These are phyloP conservation scores for Actinia tenebrosa DNA, from an alignment of 64 coral and sea anemone genomes.

Conservation along the genomic window DNA sequence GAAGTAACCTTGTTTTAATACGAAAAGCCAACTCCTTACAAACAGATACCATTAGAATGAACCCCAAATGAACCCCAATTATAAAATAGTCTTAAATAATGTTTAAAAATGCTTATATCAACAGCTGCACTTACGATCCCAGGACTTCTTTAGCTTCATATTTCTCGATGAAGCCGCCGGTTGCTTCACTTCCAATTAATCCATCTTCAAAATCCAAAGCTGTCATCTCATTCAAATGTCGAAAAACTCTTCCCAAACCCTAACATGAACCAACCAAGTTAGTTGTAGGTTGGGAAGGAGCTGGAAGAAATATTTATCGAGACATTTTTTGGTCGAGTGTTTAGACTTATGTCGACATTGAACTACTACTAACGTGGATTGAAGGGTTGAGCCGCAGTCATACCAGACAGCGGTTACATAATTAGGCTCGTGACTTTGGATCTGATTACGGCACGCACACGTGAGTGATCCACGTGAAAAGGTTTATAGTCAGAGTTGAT, in stretches of 20 bases:
- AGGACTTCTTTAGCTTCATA: constrained; percentile 56
- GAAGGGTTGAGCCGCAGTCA: neutral
- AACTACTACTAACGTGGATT: neutral
- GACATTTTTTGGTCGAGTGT: neutral
- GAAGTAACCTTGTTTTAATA: neutral
- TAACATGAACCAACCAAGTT: neutral
- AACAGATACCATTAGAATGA: neutral
- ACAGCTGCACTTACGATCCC: constrained; percentile 45
- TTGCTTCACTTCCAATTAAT: constrained; percentile 51
- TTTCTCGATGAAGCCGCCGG: constrained; percentile 55
- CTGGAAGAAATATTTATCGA: neutral
- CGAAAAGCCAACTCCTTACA: neutral
- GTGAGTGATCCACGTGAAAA: neutral
- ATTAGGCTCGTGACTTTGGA: neutral
- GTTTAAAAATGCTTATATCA: neutral
- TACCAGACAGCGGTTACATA: neutral
- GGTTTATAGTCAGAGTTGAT: too few species aligned
- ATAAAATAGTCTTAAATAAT: neutral
- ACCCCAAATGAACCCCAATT: neutral
- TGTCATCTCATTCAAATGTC: constrained; percentile 50
- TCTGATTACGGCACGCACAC: neutral
- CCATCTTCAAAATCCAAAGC: constrained; percentile 54
- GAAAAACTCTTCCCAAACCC: neutral
- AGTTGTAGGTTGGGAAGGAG: neutral
- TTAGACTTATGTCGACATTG: neutral